Conservation (phyloP, 2,888 invertebrate species). For the Dilophus febrilis region DNA sequence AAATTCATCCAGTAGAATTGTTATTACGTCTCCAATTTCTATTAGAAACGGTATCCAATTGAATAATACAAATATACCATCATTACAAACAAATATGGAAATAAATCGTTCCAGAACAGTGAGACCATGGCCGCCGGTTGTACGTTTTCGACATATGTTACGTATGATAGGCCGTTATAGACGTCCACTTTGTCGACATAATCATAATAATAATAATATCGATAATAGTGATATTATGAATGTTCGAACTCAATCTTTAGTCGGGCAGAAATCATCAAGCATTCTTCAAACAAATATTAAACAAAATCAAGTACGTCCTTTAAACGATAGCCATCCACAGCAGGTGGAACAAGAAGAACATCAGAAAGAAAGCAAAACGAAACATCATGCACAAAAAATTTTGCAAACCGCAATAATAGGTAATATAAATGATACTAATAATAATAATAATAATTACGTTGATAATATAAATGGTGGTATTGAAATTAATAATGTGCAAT, state of each 20-base stretch:
- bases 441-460: conserved; percentile 12
- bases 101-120: conserved; percentile 11
- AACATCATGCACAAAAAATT: conserved; percentile 17
- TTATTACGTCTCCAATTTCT: too few species aligned
- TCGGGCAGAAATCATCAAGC: conserved; percentile 1
- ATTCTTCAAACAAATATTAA: conserved; percentile 14
- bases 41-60: too few species aligned
- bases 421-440: conserved; percentile 23
- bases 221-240: too few species aligned
- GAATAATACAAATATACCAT: background rate
- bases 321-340: conserved; percentile 11
- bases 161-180: conserved; percentile 27
- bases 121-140: conserved; percentile 23
- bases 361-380: conserved; percentile 11
- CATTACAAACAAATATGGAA: conserved; percentile 1
- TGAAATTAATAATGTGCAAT: conserved; percentile 10
- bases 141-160: conserved; percentile 25
- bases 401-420: conserved; percentile 27
- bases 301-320: conserved; percentile 29
- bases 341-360: background rate
- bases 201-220: conserved; percentile 4
- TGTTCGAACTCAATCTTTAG: too few species aligned
- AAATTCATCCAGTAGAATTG: too few species aligned
- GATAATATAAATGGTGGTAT: conserved; percentile 11
- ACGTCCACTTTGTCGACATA: conserved; percentile 23